A percentile compares a stretch with the other conserved stretches of the same genome.
Evolutionary conservation across 2,888 invertebrate genomes (phyloP).

Genomic region (Clanis bilineata): DNA sequence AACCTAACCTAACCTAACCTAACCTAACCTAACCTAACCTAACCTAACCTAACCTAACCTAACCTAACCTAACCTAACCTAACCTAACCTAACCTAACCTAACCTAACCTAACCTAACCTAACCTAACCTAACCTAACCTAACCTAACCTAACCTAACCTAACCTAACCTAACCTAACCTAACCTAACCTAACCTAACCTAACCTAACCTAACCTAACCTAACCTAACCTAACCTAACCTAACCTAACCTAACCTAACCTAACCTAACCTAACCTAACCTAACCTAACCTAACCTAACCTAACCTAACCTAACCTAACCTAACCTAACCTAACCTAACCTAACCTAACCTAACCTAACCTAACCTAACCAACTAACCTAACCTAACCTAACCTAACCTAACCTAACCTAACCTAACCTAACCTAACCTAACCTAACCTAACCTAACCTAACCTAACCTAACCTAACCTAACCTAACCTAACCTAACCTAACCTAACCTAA

Average conservation of each 20-base stretch:
- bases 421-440: slow-evolving; percentile 28
- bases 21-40: slow-evolving; percentile 22
- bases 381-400: slow-evolving; percentile 30
- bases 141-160: slow-evolving; percentile 31
- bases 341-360: slow-evolving; percentile 30
- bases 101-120: slow-evolving; percentile 31
- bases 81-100: slow-evolving; percentile 30
- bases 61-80: slow-evolving; percentile 29
- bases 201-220: slow-evolving; percentile 34
- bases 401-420: slow-evolving; percentile 28
- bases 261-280: slow-evolving; percentile 30
- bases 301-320: slow-evolving; percentile 31
- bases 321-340: slow-evolving; percentile 33
- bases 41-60: slow-evolving; percentile 24
- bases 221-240: slow-evolving; percentile 33
- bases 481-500: slow-evolving; percentile 24
- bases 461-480: slow-evolving; percentile 26
- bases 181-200: slow-evolving; percentile 33
- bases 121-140: slow-evolving; percentile 31
- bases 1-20: slow-evolving; percentile 24
- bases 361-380: slow-evolving; percentile 28
- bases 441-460: slow-evolving; percentile 28
- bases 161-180: slow-evolving; percentile 33
- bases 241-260: slow-evolving; percentile 32
- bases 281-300: slow-evolving; percentile 29